Conservation (phyloP, 2,113 vertebrate genomes). For the Cyprinodon tularosa region DNA sequence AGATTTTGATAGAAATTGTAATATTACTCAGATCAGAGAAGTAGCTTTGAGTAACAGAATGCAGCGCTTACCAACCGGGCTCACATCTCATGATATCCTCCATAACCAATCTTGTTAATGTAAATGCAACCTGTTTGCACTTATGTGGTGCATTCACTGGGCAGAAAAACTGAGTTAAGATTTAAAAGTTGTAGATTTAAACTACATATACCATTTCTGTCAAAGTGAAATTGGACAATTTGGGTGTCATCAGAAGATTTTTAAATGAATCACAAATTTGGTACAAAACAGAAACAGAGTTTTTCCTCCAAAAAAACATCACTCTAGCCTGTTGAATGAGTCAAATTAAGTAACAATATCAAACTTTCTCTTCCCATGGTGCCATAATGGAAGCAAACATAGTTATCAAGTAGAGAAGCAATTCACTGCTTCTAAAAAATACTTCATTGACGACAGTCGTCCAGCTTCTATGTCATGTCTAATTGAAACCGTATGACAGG, state of each 20-base stretch:
- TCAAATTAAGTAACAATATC: constrained; percentile 6
- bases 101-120: too few relatives aligned
- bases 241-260: not conserved
- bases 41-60: too few relatives aligned
- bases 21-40: too few relatives aligned
- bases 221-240: too few relatives aligned
- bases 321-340: not conserved
- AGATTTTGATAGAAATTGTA: too few relatives aligned
- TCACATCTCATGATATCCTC: too few relatives aligned
- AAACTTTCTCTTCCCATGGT: constrained; percentile 4
- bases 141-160: too few relatives aligned
- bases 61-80: too few relatives aligned
- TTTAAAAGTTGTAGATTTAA: too few relatives aligned
- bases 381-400: constrained; percentile 5
- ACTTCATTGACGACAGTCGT: constrained; percentile 19
- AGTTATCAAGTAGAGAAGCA: constrained; percentile 20
- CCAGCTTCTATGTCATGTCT: constrained; percentile 52
- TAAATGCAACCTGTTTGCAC: too few relatives aligned
- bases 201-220: too few relatives aligned
- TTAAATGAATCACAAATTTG: not conserved
- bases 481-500: constrained; percentile 64
- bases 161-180: too few relatives aligned
- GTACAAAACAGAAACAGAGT: not conserved
- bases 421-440: constrained; percentile 23
- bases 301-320: not conserved